Evolutionary conservation across 2,113 vertebrate genomes (phyloP).

Genomic region (Cromileptes altivelis): DNA sequence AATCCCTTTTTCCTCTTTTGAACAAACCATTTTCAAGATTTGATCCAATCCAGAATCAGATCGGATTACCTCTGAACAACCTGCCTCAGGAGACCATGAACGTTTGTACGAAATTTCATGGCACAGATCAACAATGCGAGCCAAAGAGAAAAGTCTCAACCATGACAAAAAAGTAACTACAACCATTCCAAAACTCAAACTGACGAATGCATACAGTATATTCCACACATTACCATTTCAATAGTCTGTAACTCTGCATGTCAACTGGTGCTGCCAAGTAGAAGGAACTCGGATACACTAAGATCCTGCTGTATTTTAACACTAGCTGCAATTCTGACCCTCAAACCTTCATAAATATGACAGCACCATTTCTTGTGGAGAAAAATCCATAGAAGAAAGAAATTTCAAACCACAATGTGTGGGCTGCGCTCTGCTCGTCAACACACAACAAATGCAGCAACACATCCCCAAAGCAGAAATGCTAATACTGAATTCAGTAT

Average conservation of each 20-base stretch:
- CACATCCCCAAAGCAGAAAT: slow-evolving; percentile 7
- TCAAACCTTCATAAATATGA: neutral
- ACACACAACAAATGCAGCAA: slow-evolving; percentile 9
- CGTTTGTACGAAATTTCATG: neutral
- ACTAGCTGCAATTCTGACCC: neutral
- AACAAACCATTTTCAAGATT: no score
- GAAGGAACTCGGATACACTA: neutral
- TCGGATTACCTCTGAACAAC: no score
- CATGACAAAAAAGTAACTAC: neutral
- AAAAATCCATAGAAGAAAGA: slow-evolving; percentile 2
- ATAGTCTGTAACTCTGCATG: neutral
- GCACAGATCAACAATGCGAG: neutral
- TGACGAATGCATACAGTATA: neutral
- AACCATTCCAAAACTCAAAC: neutral
- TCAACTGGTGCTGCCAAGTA: neutral
- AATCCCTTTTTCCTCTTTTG: no score
- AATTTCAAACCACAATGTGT: neutral
- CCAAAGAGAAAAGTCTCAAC: neutral
- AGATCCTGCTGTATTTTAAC: neutral
- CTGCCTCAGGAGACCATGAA: neutral
- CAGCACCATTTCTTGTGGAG: neutral
- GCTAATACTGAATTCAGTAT: neutral
- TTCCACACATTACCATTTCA: neutral
- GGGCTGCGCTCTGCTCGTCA: neutral
- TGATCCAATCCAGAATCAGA: no score